Evolutionary conservation across 2,797 vertebrate genomes (phyloP).

Genomic region (Falco novaeseelandiae): DNA sequence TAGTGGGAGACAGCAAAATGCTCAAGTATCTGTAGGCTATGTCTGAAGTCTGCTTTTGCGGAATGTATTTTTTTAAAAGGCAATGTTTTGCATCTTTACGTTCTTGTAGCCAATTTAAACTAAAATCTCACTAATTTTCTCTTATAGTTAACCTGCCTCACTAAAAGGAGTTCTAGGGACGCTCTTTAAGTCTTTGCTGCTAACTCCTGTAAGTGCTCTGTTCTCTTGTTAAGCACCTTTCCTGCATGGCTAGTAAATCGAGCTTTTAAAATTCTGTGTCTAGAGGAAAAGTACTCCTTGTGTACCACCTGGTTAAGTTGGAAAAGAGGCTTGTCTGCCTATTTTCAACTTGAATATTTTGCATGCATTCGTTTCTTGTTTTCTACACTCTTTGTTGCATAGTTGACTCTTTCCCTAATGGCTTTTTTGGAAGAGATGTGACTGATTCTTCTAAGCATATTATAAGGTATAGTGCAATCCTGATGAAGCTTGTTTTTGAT

Average conservation of each 20-base stretch:
- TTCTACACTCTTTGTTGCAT: not conserved
- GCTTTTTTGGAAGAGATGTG: not conserved
- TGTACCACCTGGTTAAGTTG: not conserved
- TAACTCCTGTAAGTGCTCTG: conserved; percentile 64
- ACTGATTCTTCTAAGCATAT: not conserved
- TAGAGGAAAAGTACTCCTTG: not conserved
- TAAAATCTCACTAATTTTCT: conserved; percentile 53
- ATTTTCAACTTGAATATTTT: not conserved
- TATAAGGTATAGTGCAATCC: not conserved
- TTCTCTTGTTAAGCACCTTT: not conserved
- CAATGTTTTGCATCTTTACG: not conserved
- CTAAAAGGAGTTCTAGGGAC: conserved; percentile 45
- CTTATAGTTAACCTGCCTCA: conserved; percentile 43
- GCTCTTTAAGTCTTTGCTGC: conserved; percentile 26
- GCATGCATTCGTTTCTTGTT: not conserved
- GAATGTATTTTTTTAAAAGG: not conserved
- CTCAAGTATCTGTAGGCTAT: not conserved
- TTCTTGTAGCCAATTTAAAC: not conserved
- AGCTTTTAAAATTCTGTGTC: not conserved
- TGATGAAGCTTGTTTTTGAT: not conserved
- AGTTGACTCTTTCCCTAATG: not conserved
- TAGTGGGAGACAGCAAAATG: not conserved
- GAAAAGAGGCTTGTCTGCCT: not conserved
- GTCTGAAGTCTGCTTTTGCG: not conserved
- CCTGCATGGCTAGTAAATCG: not conserved